A percentile compares a stretch with the other conserved stretches of the same genome.
These are phyloP conservation scores for Sparus aurata DNA, from an alignment of 2,797 vertebrate species.

Conservation along the genomic window DNA sequence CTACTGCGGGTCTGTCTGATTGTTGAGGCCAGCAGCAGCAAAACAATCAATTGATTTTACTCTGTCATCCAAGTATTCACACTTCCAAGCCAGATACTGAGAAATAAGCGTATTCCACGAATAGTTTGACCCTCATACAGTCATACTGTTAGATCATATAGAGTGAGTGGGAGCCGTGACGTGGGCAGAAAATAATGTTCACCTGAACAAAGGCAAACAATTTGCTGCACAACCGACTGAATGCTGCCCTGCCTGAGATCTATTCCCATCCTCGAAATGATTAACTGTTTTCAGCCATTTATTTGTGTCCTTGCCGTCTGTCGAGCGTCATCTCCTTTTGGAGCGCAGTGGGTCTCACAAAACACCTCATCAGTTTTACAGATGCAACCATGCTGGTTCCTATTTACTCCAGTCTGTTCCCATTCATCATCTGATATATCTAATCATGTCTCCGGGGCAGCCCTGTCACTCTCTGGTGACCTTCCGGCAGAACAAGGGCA, in stretches of 20 bases:
- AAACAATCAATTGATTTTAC: neutral
- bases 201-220: conserved; percentile 17
- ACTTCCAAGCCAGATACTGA: neutral
- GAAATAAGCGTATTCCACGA: neutral
- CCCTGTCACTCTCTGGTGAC: conserved; percentile 37
- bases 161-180: conserved; percentile 36
- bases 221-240: neutral
- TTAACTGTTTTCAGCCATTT: conserved; percentile 20
- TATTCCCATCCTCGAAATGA: conserved; percentile 32
- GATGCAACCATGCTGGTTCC: conserved; percentile 21
- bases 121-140: neutral
- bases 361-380: conserved; percentile 45
- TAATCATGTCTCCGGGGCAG: conserved; percentile 39
- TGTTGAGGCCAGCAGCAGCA: conserved; percentile 8
- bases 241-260: conserved; percentile 14
- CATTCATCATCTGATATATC: conserved; percentile 51
- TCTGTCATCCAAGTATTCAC: neutral
- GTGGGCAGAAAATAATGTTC: conserved; percentile 17
- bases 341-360: neutral
- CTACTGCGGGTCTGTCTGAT: neutral
- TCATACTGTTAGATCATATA: conserved; percentile 4
- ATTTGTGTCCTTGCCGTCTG: conserved; percentile 11
- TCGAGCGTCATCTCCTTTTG: neutral
- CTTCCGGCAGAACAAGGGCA: conserved; percentile 42
- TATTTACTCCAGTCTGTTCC: conserved; percentile 39